phyloP scores from a whole-genome alignment of 2,888 invertebrate species.

The Pristionchus entomophagus region DNA sequence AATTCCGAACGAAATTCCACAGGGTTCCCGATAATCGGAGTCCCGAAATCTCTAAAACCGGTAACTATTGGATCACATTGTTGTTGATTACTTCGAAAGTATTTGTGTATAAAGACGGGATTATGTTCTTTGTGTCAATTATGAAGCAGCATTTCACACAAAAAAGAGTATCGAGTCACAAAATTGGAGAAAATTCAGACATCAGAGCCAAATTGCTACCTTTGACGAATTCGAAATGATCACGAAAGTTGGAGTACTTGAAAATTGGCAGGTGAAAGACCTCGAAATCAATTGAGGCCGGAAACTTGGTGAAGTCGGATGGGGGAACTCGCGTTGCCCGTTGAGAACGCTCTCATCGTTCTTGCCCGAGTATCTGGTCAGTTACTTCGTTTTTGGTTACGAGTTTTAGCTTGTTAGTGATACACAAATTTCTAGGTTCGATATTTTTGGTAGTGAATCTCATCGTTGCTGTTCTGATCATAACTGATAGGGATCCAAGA shows the following conservation, averaged over 20 bases:
- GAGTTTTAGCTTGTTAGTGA: background rate
- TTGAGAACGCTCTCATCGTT: background rate
- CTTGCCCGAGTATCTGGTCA: background rate
- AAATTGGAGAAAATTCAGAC: no score
- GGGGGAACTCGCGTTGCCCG: background rate
- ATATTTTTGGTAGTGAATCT: background rate
- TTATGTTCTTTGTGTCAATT: background rate
- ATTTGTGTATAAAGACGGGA: slow-evolving; percentile 32
- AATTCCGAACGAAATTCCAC: slow-evolving; percentile 29
- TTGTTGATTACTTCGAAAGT: slow-evolving; percentile 2
- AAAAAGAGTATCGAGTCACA: no score
- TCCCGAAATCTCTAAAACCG: background rate
- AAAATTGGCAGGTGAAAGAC: background rate
- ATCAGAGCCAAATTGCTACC: no score
- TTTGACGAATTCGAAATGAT: background rate
- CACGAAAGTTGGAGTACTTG: background rate
- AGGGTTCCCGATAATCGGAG: background rate
- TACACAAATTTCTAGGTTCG: background rate
- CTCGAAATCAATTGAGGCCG: background rate
- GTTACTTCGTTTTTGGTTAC: background rate
- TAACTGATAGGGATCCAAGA: background rate
- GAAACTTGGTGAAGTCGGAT: background rate
- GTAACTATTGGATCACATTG: slow-evolving; percentile 20
- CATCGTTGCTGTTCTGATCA: background rate
- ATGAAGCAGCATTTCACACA: background rate